phyloP scores from a whole-genome alignment of 1,140 invertebrate species.

The Drosophila seguyi region DNA sequence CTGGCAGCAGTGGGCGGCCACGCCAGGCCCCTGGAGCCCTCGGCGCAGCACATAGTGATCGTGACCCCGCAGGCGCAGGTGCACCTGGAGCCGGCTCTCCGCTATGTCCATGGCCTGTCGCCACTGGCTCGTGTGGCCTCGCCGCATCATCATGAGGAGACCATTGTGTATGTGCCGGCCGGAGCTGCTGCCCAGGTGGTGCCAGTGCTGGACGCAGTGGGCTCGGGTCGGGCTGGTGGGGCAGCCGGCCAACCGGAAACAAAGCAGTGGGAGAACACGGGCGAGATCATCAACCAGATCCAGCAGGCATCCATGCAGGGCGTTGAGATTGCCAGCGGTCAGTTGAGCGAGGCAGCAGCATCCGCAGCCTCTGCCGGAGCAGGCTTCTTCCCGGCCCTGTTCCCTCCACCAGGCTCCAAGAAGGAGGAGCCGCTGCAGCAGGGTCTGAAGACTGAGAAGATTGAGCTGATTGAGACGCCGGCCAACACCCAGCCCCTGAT shows the following conservation, averaged over 20 bases:
- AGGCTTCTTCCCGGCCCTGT: conserved; percentile 71
- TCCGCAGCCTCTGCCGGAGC: conserved; percentile 61
- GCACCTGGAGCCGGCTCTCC: conserved; percentile 74
- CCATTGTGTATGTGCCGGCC: conserved; percentile 78
- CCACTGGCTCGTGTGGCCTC: conserved; percentile 73
- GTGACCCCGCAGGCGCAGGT: conserved; percentile 82
- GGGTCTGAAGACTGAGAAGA: conserved; percentile 56
- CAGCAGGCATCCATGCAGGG: conserved; percentile 63
- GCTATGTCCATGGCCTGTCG: conserved; percentile 77
- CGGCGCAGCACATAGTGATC: conserved; percentile 78
- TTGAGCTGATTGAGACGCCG: conserved; percentile 71
- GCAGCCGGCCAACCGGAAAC: conserved; percentile 30
- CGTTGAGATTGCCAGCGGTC: conserved; percentile 55
- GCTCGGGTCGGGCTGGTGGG: conserved; percentile 57
- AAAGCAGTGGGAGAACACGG: conserved; percentile 60
- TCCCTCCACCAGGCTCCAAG: conserved; percentile 37
- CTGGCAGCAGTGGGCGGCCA: conserved; percentile 56
- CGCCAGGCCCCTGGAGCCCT: conserved; percentile 62
- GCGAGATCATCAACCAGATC: conserved; percentile 56
- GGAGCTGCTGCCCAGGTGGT: conserved; percentile 67
- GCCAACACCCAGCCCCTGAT: conserved; percentile 70
- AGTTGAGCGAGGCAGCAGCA: conserved; percentile 65
- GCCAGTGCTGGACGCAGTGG: conserved; percentile 54
- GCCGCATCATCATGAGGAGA: conserved; percentile 77
- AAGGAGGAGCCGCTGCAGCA: conserved; percentile 49